These are phyloP conservation scores for Paralichthys olivaceus DNA, from an alignment of 2,113 vertebrate species.

Conservation along the genomic window DNA sequence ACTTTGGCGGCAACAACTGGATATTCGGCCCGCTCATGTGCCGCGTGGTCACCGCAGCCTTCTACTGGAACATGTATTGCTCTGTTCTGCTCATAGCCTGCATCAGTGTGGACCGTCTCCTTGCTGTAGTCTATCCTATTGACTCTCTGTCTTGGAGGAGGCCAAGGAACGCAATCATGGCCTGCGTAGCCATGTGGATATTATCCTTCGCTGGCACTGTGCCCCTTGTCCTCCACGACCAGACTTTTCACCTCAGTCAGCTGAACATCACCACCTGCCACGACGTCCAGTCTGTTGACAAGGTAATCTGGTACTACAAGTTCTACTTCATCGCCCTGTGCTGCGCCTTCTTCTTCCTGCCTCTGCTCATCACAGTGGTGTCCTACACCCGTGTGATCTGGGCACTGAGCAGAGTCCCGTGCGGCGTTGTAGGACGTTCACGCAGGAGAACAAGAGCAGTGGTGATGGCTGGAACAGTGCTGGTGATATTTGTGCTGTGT, in stretches of 20 bases:
- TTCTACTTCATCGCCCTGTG: constrained; percentile 88
- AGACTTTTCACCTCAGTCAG: constrained; percentile 77
- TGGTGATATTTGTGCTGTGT: constrained; percentile 90
- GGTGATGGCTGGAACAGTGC: constrained; percentile 86
- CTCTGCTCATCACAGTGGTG: constrained; percentile 83
- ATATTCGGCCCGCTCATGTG: constrained; percentile 86
- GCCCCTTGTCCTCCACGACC: constrained; percentile 87
- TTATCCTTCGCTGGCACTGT: constrained; percentile 83
- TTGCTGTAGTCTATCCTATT: constrained; percentile 94
- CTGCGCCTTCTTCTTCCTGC: constrained; percentile 88
- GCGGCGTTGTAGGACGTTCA: constrained; percentile 64
- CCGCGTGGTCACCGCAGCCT: constrained; percentile 87
- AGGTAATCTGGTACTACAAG: constrained; percentile 76
- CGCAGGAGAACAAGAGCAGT: constrained; percentile 85
- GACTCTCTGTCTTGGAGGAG: constrained; percentile 90
- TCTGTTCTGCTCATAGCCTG: constrained; percentile 90
- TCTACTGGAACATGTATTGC: constrained; percentile 97
- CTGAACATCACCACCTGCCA: constrained; percentile 93
- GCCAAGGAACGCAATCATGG: constrained; percentile 67
- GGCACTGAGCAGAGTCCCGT: constrained; percentile 66
- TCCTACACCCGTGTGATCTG: constrained; percentile 88
- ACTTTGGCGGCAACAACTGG: constrained; percentile 92
- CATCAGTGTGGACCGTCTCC: constrained; percentile 92
- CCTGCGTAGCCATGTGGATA: constrained; percentile 87
- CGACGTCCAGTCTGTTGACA: constrained; percentile 2